Conservation (phyloP, 2,888 invertebrate species). For the Dione vanillae region DNA sequence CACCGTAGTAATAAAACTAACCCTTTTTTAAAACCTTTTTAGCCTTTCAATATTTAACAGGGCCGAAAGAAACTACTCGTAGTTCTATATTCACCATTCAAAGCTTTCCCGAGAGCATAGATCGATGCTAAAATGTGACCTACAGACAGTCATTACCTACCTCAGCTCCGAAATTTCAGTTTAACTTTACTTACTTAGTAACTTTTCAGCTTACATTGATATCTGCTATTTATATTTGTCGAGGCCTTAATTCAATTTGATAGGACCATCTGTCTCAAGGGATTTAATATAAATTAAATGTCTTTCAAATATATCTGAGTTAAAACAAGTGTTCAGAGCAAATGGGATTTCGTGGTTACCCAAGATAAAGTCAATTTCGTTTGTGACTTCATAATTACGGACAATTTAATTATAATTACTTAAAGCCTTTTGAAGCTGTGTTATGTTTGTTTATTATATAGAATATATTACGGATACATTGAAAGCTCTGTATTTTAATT, state of each 20-base stretch:
- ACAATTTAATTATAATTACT: constrained; percentile 18
- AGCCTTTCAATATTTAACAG: too few species aligned
- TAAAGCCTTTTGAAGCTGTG: neutral
- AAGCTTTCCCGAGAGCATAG: too few species aligned
- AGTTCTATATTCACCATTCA: too few species aligned
- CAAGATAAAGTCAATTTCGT: constrained; percentile 27
- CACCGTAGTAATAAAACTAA: too few species aligned
- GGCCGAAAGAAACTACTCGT: too few species aligned
- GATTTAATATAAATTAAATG: constrained; percentile 42
- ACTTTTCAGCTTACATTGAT: neutral
- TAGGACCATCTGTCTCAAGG: constrained; percentile 36
- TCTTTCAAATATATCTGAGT: constrained; percentile 38
- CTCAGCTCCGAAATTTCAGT: too few species aligned
- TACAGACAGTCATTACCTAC: too few species aligned
- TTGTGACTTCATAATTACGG: constrained; percentile 14
- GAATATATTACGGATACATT: neutral
- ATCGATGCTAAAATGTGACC: neutral
- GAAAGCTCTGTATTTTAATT: neutral
- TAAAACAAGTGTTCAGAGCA: constrained; percentile 34
- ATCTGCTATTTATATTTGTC: constrained; percentile 18
- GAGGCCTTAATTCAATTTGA: constrained; percentile 31
- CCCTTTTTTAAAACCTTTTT: too few species aligned
- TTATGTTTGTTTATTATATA: neutral
- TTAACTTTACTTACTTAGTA: too few species aligned
- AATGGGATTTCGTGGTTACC: constrained; percentile 33